phyloP scores from a whole-genome alignment of 2,113 vertebrate species.

The Oreotragus oreotragus region DNA sequence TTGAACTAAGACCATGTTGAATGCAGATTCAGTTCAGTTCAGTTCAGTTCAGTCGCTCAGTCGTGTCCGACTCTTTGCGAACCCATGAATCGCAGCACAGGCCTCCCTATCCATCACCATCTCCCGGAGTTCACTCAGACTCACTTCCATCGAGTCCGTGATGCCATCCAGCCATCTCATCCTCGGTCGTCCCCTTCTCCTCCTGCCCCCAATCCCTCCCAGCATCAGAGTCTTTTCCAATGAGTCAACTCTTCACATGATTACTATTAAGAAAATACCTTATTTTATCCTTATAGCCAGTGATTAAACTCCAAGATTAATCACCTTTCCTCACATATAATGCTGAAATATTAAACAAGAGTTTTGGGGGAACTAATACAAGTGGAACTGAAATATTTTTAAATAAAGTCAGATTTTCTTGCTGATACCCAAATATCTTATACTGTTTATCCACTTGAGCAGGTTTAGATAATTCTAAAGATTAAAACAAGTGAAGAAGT shows the following conservation, averaged over 20 bases:
- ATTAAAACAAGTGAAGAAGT: background rate
- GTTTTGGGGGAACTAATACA: background rate
- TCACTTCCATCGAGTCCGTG: too few species aligned
- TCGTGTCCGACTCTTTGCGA: too few species aligned
- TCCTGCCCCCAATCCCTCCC: too few species aligned
- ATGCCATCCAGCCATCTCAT: too few species aligned
- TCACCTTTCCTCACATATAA: background rate
- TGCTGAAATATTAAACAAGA: background rate
- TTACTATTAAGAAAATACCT: background rate
- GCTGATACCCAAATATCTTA: background rate
- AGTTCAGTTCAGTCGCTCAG: too few species aligned
- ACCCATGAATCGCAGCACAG: too few species aligned
- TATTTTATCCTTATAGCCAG: background rate
- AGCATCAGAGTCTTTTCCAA: too few species aligned
- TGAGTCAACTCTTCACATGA: too few species aligned
- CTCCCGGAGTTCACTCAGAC: too few species aligned
- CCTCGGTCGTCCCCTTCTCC: too few species aligned
- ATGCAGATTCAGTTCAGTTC: too few species aligned
- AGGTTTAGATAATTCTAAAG: background rate
- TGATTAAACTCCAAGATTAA: background rate
- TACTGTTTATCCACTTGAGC: background rate
- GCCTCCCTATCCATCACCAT: too few species aligned
- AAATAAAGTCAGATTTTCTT: background rate
- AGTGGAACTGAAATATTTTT: background rate
- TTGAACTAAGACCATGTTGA: background rate